These are phyloP conservation scores for Nyctereutes procyonoides DNA, from an alignment of 2,113 vertebrate genomes.

Conservation along the genomic window DNA sequence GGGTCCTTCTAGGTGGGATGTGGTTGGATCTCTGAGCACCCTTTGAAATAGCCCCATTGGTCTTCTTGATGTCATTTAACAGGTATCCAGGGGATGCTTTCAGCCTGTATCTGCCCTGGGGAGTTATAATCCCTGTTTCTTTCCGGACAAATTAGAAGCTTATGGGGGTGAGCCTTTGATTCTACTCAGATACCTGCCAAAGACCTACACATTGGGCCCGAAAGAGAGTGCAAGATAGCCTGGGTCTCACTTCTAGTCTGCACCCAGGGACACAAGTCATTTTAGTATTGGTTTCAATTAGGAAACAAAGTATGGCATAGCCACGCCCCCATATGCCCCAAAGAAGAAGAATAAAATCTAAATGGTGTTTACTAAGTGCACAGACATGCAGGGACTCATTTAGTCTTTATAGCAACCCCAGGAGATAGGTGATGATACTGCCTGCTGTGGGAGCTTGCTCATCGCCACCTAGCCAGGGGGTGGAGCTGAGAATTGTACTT, in stretches of 20 bases:
- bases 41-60: neutral
- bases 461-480: neutral
- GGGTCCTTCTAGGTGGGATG: neutral
- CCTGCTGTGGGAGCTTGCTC: neutral
- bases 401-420: neutral
- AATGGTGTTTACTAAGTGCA: neutral
- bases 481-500: neutral
- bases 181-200: neutral
- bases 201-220: neutral
- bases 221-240: neutral
- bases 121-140: neutral
- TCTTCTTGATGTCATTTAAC: neutral
- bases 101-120: neutral
- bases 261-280: neutral
- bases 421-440: neutral
- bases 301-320: neutral
- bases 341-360: neutral
- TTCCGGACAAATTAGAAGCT: neutral
- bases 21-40: neutral
- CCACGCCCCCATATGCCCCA: no score
- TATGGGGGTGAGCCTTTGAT: neutral
- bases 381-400: fast-evolving
- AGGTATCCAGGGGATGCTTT: neutral
- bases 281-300: neutral
- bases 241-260: neutral